Evolutionary conservation across 1,140 invertebrate species (phyloP).

Genomic region (Cepaea nemoralis): DNA sequence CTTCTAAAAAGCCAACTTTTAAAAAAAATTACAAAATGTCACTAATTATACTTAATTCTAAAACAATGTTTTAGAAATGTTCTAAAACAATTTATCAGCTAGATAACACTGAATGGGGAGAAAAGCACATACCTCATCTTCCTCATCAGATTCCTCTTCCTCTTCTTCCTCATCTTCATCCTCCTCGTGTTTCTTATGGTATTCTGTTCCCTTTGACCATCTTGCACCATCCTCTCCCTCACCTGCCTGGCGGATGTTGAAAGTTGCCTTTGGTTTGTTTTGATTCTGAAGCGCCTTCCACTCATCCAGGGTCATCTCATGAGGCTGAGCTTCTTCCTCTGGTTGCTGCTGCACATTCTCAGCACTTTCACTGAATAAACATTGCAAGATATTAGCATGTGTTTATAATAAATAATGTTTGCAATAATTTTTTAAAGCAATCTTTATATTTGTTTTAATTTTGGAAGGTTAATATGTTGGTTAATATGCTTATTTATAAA

Average conservation of each 20-base stretch:
- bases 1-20: no score
- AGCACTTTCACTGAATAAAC: constrained; percentile 54
- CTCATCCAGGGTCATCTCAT: constrained; percentile 67
- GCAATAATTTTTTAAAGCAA: background rate
- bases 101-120: no score
- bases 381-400: constrained; percentile 6
- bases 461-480: no score
- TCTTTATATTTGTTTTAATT: no score
- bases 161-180: constrained; percentile 47
- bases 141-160: constrained; percentile 50
- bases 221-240: constrained; percentile 59
- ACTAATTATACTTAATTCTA: no score
- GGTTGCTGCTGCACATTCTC: constrained; percentile 49
- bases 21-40: no score
- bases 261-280: constrained; percentile 54
- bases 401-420: background rate
- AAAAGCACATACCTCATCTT: constrained; percentile 42
- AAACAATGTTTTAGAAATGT: no score
- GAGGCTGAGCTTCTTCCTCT: constrained; percentile 53
- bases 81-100: no score
- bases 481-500: no score
- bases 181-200: constrained; percentile 60
- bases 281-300: constrained; percentile 63
- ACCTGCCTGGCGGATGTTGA: constrained; percentile 64
- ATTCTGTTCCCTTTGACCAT: constrained; percentile 61